Evolutionary conservation across 2,797 vertebrate genomes (phyloP).

Genomic region (Monodelphis domestica): DNA sequence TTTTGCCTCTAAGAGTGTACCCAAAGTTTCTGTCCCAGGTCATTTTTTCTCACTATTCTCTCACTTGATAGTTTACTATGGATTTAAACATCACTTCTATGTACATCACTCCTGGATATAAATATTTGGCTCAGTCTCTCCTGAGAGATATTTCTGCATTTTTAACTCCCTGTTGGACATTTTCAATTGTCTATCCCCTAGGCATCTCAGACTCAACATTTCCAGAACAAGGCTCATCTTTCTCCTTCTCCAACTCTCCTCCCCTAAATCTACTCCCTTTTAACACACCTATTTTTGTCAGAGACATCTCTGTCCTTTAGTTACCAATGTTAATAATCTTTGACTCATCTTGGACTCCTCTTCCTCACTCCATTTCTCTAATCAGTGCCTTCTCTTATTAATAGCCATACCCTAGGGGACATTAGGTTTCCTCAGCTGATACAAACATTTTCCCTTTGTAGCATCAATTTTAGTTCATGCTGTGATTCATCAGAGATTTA

Average conservation of each 20-base stretch:
- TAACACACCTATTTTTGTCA: not conserved
- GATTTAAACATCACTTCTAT: not conserved
- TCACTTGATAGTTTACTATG: not conserved
- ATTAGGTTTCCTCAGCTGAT: not conserved
- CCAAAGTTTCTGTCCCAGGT: not conserved
- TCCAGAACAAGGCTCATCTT: not conserved
- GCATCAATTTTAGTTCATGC: not conserved
- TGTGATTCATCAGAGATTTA: not conserved
- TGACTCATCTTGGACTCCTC: not conserved
- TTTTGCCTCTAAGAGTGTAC: not conserved
- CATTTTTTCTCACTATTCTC: not conserved
- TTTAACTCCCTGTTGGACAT: not conserved
- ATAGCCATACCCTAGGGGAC: not conserved
- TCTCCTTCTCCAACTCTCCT: not conserved
- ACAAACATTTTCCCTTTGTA: not conserved
- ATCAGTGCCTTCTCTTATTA: not conserved
- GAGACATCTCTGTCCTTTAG: not conserved
- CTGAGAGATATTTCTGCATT: not conserved
- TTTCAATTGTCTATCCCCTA: not conserved
- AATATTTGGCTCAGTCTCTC: not conserved
- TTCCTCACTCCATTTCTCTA: not conserved
- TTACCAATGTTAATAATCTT: not conserved
- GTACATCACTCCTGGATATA: not conserved
- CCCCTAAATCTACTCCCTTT: not conserved
- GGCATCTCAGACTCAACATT: not conserved